These are phyloP conservation scores for Drosophila pseudotakahashii DNA, from an alignment of 2,888 invertebrate species.

Conservation along the genomic window DNA sequence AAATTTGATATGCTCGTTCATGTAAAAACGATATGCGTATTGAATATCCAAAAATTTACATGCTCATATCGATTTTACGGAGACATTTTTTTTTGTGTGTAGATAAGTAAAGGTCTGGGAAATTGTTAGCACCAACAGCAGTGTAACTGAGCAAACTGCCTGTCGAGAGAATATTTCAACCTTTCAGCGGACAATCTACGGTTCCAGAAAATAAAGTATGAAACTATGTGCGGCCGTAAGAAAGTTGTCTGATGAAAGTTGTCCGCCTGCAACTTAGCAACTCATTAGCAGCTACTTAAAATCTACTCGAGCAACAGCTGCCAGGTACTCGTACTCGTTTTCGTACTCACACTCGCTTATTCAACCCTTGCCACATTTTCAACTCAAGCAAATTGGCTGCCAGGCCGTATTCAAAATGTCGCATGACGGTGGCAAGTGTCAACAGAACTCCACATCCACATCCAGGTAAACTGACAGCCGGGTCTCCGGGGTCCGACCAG, in stretches of 20 bases:
- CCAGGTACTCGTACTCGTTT: conserved; percentile 42
- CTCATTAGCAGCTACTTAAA: conserved; percentile 79
- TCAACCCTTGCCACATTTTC: conserved; percentile 27
- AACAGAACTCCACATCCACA: conserved; percentile 60
- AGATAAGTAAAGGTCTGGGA: too few relatives aligned
- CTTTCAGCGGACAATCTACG: not conserved
- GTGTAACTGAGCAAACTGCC: too few relatives aligned
- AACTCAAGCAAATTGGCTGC: not conserved
- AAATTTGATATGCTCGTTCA: too few relatives aligned
- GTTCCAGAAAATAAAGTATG: conserved; percentile 2
- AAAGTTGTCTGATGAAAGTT: conserved; percentile 31
- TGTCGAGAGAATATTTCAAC: too few relatives aligned
- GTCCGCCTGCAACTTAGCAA: conserved; percentile 46
- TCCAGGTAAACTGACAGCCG: conserved; percentile 51
- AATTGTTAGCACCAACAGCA: too few relatives aligned
- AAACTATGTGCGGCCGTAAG: conserved; percentile 9
- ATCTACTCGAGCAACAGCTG: conserved; percentile 77
- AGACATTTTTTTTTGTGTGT: too few relatives aligned
- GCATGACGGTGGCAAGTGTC: conserved; percentile 75
- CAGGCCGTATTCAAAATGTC: conserved; percentile 58
- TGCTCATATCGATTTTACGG: too few relatives aligned
- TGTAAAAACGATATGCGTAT: too few relatives aligned
- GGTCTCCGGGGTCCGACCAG: conserved; percentile 38
- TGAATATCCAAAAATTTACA: too few relatives aligned
- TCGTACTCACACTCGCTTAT: not conserved